Evolutionary conservation across 64 coral and sea anemone genomes (phyloP).

Genomic region (Montipora sp.): DNA sequence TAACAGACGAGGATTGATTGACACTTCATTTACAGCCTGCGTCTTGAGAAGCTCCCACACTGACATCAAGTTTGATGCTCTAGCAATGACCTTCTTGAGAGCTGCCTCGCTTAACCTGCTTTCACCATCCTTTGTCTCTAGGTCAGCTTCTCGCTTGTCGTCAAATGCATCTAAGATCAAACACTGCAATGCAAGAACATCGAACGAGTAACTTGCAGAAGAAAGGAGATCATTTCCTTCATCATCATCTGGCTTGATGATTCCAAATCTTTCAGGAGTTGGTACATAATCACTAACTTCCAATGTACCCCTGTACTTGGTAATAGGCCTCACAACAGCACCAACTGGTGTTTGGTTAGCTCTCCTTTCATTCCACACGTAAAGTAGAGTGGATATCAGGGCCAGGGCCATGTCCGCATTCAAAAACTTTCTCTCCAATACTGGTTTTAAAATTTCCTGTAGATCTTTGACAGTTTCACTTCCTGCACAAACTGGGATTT

Average conservation of each 20-base stretch:
- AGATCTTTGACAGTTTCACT: slow-evolving; percentile 52
- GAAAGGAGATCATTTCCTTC: slow-evolving; percentile 21
- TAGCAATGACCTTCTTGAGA: slow-evolving; percentile 38
- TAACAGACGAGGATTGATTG: slow-evolving; percentile 42
- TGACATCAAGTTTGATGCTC: slow-evolving; percentile 47
- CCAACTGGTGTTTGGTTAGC: slow-evolving; percentile 19
- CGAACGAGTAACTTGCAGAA: slow-evolving; percentile 37
- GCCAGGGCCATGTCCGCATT: slow-evolving; percentile 67
- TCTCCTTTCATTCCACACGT: slow-evolving; percentile 71
- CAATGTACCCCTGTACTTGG: slow-evolving; percentile 54
- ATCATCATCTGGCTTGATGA: slow-evolving; percentile 20
- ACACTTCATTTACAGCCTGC: slow-evolving; percentile 33
- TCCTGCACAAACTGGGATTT: slow-evolving; percentile 24
- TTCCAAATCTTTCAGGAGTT: slow-evolving; percentile 63
- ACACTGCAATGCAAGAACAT: slow-evolving; percentile 55
- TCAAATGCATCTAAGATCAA: slow-evolving; percentile 51
- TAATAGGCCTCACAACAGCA: slow-evolving; percentile 26
- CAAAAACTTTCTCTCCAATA: slow-evolving; percentile 53
- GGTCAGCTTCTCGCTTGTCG: not conserved
- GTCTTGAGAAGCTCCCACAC: slow-evolving; percentile 51
- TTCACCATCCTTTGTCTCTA: not conserved
- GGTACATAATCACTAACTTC: slow-evolving; percentile 47
- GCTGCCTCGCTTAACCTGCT: slow-evolving; percentile 7
- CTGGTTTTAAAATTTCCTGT: slow-evolving; percentile 50
- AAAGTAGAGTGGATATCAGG: slow-evolving; percentile 54